Evolutionary conservation across 2,888 invertebrate genomes (phyloP).

Genomic region (Erebia aethiops): DNA sequence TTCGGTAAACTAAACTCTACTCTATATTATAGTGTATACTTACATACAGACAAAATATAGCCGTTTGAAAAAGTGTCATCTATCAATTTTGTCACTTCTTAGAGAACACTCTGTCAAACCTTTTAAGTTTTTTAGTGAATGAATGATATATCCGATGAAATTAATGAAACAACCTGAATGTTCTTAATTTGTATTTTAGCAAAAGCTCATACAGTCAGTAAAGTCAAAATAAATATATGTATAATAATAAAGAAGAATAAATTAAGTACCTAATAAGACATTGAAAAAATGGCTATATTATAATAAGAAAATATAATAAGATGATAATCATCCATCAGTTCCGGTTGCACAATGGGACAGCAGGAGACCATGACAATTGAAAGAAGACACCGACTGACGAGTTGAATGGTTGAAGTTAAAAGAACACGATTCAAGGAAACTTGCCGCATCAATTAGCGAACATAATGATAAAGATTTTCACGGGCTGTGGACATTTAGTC

Average conservation of each 20-base stretch:
- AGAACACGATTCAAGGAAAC: slow-evolving; percentile 61
- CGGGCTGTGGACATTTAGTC: slow-evolving; percentile 66
- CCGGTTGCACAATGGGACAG: not conserved
- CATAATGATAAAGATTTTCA: slow-evolving; percentile 67
- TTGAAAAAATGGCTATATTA: not conserved
- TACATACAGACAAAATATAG: not conserved
- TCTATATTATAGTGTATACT: too few species aligned
- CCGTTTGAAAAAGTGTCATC: not conserved
- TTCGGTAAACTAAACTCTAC: not conserved
- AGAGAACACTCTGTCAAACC: too few species aligned
- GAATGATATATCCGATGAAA: too few species aligned
- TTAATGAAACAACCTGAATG: not conserved
- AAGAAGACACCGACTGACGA: slow-evolving; percentile 41
- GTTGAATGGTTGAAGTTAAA: slow-evolving; percentile 44
- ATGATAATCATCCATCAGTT: not conserved
- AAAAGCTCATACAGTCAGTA: too few species aligned
- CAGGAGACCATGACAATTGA: slow-evolving; percentile 41
- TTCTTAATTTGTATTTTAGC: not conserved
- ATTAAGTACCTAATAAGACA: too few species aligned
- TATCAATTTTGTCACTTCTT: not conserved
- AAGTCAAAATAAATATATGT: too few species aligned
- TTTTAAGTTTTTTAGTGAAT: too few species aligned
- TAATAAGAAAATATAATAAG: not conserved
- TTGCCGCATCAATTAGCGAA: slow-evolving; percentile 58
- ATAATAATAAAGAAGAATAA: too few species aligned